phyloP scores from a whole-genome alignment of 2,888 invertebrate species.

The Toxonevra muliebris region DNA sequence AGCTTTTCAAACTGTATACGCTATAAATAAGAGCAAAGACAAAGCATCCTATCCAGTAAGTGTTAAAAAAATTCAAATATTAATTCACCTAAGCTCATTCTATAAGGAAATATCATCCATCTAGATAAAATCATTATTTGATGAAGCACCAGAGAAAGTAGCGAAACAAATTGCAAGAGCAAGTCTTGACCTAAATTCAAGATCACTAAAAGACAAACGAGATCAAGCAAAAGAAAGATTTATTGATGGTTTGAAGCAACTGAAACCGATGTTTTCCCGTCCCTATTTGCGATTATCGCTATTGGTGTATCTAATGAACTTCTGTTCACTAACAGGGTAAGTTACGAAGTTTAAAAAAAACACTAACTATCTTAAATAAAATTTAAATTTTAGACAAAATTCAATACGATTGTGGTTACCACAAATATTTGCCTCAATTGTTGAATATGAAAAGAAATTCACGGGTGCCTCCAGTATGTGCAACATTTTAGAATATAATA shows the following conservation, averaged over 20 bases:
- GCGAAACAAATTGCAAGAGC: conserved; percentile 25
- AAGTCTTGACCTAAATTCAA: conserved; percentile 15
- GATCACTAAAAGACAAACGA: conserved; percentile 23
- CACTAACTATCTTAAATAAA: too few species aligned
- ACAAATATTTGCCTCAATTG: conserved; percentile 79
- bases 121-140: conserved; percentile 51
- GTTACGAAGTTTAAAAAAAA: conserved; percentile 30
- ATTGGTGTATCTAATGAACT: conserved; percentile 72
- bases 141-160: conserved; percentile 47
- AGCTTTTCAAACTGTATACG: conserved; percentile 69
- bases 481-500: conserved; percentile 49
- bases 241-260: conserved; percentile 69
- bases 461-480: conserved; percentile 48
- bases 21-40: conserved; percentile 71
- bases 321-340: conserved; percentile 74
- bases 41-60: conserved; percentile 73
- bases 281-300: conserved; percentile 71
- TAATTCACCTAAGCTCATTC: not conserved
- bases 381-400: conserved; percentile 69
- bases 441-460: conserved; percentile 59
- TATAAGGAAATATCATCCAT: not conserved
- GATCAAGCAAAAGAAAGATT: conserved; percentile 13
- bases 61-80: conserved; percentile 3
- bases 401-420: conserved; percentile 87
- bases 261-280: conserved; percentile 73